These are phyloP conservation scores for Penaeus indicus DNA, from an alignment of 1,140 invertebrate species.

Conservation along the genomic window DNA sequence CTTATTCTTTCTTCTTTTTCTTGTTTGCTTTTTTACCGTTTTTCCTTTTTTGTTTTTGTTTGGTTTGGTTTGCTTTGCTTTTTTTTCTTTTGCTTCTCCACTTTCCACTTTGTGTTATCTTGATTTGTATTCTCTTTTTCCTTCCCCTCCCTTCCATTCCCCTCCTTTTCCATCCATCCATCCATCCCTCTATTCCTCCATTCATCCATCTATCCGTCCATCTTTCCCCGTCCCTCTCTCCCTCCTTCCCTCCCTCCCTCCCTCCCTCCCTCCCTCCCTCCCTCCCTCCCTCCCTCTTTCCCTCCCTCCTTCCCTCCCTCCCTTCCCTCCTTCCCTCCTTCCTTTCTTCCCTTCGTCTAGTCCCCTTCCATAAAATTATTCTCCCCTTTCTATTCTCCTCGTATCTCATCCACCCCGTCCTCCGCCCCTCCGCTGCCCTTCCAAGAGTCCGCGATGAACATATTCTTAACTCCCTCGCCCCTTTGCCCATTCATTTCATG, in stretches of 20 bases:
- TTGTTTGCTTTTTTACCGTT: not conserved
- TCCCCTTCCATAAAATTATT: not conserved
- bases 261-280: not conserved
- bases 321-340: not conserved
- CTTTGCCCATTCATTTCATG: too few relatives aligned
- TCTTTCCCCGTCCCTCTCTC: not conserved
- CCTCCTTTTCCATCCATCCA: not conserved
- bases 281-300: not conserved
- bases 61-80: too few relatives aligned
- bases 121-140: not conserved
- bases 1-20: too few relatives aligned
- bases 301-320: not conserved
- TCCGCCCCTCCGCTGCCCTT: not conserved
- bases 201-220: not conserved
- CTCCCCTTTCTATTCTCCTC: conserved; percentile 1
- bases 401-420: not conserved
- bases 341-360: not conserved
- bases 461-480: too few relatives aligned
- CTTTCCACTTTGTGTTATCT: too few relatives aligned
- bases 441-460: too few relatives aligned
- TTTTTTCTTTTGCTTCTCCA: too few relatives aligned
- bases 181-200: not conserved
- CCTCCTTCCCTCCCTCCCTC: not conserved
- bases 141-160: not conserved
- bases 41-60: not conserved